Percentiles rank a stretch among this genome's conserved stretches.
These are phyloP conservation scores for Vanessa cardui DNA, from an alignment of 2,888 invertebrate species.

Conservation along the genomic window DNA sequence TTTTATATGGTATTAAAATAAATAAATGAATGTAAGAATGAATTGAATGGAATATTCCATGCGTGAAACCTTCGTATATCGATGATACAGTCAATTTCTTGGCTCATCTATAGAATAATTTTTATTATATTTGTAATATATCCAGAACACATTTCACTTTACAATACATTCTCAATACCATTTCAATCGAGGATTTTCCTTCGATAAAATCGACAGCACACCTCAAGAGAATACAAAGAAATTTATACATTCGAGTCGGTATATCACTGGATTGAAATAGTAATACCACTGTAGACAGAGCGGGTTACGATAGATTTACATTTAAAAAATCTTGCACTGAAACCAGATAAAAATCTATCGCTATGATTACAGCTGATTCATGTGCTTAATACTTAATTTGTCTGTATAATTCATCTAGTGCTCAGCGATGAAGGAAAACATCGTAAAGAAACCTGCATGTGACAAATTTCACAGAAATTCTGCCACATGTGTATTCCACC, in stretches of 20 bases:
- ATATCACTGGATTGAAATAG: conserved; percentile 42
- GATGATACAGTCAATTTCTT: conserved; percentile 20
- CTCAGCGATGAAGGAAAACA: too few species aligned
- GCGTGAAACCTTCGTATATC: neutral
- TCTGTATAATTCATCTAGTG: too few species aligned
- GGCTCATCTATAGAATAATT: conserved; percentile 32
- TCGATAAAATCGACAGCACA: conserved; percentile 45
- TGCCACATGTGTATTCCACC: too few species aligned
- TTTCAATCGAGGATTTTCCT: conserved; percentile 47
- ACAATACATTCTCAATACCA: conserved; percentile 47
- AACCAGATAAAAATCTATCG: conserved; percentile 13
- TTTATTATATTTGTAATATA: conserved; percentile 42
- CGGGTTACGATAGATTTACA: conserved; percentile 2
- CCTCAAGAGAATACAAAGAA: conserved; percentile 40
- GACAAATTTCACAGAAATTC: too few species aligned
- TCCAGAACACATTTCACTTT: conserved; percentile 45
- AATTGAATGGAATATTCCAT: neutral
- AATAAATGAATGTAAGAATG: neutral
- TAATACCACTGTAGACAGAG: conserved; percentile 19
- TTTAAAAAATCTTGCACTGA: conserved; percentile 3
- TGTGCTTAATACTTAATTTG: too few species aligned
- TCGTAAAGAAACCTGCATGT: too few species aligned
- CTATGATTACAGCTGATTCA: too few species aligned
- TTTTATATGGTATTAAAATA: neutral
- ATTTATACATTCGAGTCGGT: conserved; percentile 36